A percentile compares a stretch with the other conserved stretches of the same genome.
phyloP scores from a whole-genome alignment of 2,888 invertebrate species.

The Eupelmus urozonus region DNA sequence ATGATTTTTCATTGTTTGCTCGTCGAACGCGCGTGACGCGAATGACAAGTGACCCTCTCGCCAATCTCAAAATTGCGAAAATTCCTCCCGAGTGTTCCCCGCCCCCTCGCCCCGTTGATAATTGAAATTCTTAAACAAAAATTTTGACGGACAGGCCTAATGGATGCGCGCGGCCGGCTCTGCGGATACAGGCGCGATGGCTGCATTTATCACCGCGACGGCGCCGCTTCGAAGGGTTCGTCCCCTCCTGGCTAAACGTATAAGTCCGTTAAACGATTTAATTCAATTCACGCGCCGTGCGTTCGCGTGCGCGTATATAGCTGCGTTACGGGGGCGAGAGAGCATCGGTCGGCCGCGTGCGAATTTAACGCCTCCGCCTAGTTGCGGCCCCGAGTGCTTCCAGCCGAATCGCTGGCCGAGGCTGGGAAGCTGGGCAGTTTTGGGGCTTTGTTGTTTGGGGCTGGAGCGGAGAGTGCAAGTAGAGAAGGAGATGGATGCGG shows the following conservation, averaged over 20 bases:
- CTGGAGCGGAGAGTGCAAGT: too few species aligned
- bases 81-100: conserved; percentile 11
- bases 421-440: background rate
- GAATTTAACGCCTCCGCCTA: conserved; percentile 49
- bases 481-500: too few species aligned
- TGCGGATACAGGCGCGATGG: background rate
- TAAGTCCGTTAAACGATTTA: conserved; percentile 76
- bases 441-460: background rate
- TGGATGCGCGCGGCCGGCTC: conserved; percentile 27
- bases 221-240: conserved; percentile 57
- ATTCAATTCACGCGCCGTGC: conserved; percentile 70
- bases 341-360: conserved; percentile 14
- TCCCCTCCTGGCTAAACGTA: conserved; percentile 69
- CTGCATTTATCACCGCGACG: background rate
- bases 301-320: background rate
- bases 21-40: conserved; percentile 44
- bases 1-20: conserved; percentile 58
- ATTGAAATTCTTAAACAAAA: conserved; percentile 57
- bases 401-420: background rate
- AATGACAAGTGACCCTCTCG: background rate
- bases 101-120: conserved; percentile 9
- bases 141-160: conserved; percentile 55
- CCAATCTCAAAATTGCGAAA: conserved; percentile 21
- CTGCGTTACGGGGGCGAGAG: conserved; percentile 5
- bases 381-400: background rate